Evolutionary conservation across 2,888 invertebrate genomes (phyloP), one percentile per base, ranked within the genome.

Genomic region (Charanyca ferruginea): DNA sequence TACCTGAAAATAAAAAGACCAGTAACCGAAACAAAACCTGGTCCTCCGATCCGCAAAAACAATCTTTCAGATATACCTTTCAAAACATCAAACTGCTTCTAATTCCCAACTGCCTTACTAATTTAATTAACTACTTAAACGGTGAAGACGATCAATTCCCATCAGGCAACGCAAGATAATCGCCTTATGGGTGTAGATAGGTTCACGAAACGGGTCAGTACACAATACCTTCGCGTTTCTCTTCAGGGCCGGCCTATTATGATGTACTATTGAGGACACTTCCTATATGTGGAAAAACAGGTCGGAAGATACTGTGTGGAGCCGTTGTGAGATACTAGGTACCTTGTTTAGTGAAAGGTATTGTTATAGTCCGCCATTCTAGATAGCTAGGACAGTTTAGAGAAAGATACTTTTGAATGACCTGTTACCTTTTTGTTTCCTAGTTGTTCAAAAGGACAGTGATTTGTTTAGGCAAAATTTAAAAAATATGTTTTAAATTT

Each of bases 91-190:
- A 47, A 54, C 20, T n/a, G 13, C 49, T 42, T 51, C 11, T 13
- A 28, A 58, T 61, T 35, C n/a, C 16, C 22, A 18, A 45, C 1
- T 28, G 35, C 16, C 53, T 7, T 20, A 6, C 5, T 77, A 73
- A 73, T 71, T 73, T 53, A 71, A 72, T 77, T 77, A 77, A 44
- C 11, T 11, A 58, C 42, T 49, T 49, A 52, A 57, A 52, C 54
- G 13, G 28, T 9, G 22, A 11, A 25, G 35, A 42, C 53, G 42
- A 74, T 72, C 48, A 61, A 49, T 66, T 51, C 18, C 38, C 32
- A 60, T 32, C 18, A 47, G 32, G 32, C 35, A 25, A 3, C 11
- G 6, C 1, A 53, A 64, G 65, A 57, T 65, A 74, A 72, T 65
- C 73, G 51, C 41, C 47, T 71, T 74, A 53, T 22, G 28, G n/a